phyloP scores from a whole-genome alignment of 1,140 invertebrate species.

The Anoplolepis gracilipes region DNA sequence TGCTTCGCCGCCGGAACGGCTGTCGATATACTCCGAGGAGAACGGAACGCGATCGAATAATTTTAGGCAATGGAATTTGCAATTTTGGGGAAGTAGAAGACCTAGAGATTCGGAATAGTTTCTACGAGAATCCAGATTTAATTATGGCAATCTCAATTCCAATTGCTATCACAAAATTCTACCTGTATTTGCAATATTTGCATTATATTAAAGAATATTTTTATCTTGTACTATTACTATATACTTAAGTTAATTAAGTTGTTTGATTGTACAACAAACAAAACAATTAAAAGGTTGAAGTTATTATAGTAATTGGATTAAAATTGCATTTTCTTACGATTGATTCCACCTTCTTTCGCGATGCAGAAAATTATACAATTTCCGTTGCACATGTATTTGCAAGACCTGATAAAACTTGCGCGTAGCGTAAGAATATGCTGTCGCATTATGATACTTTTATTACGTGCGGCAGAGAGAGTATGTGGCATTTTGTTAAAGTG shows the following conservation, averaged over 20 bases:
- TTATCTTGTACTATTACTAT: neutral
- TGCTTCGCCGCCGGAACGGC: constrained; percentile 1
- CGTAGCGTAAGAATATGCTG: no score
- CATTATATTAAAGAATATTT: neutral
- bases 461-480: neutral
- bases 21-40: neutral
- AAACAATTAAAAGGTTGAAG: neutral
- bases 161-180: neutral
- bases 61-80: neutral
- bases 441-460: constrained; percentile 13
- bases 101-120: neutral
- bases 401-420: neutral
- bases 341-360: neutral
- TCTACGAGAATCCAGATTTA: neutral
- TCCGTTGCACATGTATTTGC: neutral
- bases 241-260: neutral
- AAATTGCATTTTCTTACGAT: neutral
- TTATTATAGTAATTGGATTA: neutral
- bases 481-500: constrained; percentile 1
- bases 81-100: neutral
- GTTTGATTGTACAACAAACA: neutral
- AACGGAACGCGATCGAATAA: constrained; percentile 11
- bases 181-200: neutral
- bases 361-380: neutral
- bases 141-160: neutral